Evolutionary conservation across 37 sponge, comb jelly and placozoan species (phyloP).

Genomic region (Aplysina aerophoba): DNA sequence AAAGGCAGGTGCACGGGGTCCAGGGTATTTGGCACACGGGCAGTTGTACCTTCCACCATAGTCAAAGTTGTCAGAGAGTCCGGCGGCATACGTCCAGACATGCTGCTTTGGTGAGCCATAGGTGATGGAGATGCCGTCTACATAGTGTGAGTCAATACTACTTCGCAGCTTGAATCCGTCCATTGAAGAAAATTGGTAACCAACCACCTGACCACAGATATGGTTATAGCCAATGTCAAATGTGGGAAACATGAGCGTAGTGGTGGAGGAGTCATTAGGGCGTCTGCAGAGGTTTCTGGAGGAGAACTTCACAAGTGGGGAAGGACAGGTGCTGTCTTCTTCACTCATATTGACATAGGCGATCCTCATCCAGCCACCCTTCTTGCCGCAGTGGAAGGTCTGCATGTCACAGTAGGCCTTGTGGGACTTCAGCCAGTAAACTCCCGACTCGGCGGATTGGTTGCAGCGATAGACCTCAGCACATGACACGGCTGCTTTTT

Average conservation of each 20-base stretch:
- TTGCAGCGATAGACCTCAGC: background rate
- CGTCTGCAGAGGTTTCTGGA: too few species aligned
- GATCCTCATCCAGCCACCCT: slow-evolving; percentile 7
- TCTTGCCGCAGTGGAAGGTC: background rate
- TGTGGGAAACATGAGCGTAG: background rate
- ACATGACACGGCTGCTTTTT: background rate
- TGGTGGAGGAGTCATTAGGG: too few species aligned
- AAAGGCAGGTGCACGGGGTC: slow-evolving; percentile 24
- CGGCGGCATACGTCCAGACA: slow-evolving; percentile 17
- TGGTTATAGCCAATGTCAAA: background rate
- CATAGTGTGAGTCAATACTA: slow-evolving; percentile 6
- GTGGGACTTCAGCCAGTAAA: background rate
- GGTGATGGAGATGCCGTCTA: slow-evolving; percentile 34
- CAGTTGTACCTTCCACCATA: background rate
- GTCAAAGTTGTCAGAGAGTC: background rate
- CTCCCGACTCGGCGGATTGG: background rate
- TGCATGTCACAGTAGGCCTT: background rate
- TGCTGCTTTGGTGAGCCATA: slow-evolving; percentile 23
- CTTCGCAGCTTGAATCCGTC: background rate
- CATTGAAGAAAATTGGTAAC: background rate
- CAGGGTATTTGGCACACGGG: slow-evolving; percentile 32
- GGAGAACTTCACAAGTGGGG: too few species aligned
- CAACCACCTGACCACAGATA: slow-evolving; percentile 13
- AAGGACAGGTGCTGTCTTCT: too few species aligned
- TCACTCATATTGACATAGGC: background rate